Evolutionary conservation across 1,140 invertebrate genomes (phyloP).

Genomic region (Hestina assimilis): DNA sequence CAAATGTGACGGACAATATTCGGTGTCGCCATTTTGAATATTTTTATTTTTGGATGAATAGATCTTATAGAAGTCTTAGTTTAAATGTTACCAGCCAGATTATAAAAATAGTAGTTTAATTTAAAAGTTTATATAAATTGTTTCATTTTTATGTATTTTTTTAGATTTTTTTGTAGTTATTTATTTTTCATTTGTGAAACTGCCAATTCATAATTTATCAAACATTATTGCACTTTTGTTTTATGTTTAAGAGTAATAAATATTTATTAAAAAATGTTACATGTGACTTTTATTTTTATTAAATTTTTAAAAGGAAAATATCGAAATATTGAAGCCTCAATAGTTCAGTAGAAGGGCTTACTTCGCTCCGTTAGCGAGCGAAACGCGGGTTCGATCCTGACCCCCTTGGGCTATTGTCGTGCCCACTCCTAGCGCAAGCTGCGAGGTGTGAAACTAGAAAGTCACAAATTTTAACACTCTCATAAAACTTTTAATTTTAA

Average conservation of each 20-base stretch:
- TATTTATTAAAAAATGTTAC: conserved; percentile 30
- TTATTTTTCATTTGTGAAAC: conserved; percentile 12
- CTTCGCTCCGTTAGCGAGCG: too few relatives aligned
- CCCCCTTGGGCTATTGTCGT: too few relatives aligned
- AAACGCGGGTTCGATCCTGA: too few relatives aligned
- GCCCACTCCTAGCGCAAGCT: too few relatives aligned
- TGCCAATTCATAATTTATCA: conserved; percentile 13
- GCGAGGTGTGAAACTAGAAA: too few relatives aligned
- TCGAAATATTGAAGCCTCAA: too few relatives aligned
- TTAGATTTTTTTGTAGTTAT: conserved; percentile 5
- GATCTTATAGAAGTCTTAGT: conserved; percentile 10
- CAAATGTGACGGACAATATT: background rate
- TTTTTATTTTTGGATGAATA: background rate
- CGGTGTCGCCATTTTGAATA: background rate
- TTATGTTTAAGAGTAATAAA: conserved; percentile 23
- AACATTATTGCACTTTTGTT: conserved; percentile 9
- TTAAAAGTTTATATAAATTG: background rate
- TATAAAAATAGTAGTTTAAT: conserved; percentile 1
- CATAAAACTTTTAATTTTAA: too few relatives aligned
- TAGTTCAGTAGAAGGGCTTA: too few relatives aligned
- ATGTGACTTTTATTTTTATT: background rate
- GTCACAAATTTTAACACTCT: too few relatives aligned
- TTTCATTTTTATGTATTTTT: conserved; percentile 5
- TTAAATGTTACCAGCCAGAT: conserved; percentile 15
- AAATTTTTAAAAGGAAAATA: background rate